Evolutionary conservation across 2,113 vertebrate species (phyloP), one percentile per base, ranked within the genome.

Genomic region (Phaethornis superciliosus): DNA sequence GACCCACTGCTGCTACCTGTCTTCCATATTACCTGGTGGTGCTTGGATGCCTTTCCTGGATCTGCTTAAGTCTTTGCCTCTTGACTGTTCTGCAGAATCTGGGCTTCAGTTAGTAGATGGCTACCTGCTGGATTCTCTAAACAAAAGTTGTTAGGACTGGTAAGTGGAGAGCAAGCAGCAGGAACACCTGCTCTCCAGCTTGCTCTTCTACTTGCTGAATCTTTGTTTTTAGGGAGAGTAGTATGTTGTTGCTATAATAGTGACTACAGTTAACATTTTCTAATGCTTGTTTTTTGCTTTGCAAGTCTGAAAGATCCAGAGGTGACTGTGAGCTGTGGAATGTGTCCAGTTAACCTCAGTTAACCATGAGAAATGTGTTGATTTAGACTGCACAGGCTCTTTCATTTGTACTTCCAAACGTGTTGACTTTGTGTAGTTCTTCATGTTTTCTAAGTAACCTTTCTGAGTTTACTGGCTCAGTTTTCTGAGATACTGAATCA

Each of bases 21-120:
- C 28, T 58, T 51, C 23, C 1, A 0, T 5, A 0, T 37, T 13
- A 12, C 15, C n/a, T 35, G 46, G 7, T 23, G 6, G 14, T 27
- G 44, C 67, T 85, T 72, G 16, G 51, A 4, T n/a, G 28, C 27
- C 63, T 30, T 32, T 71, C 27, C 35, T 33, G 7, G 30, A 0
- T 37, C 24, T 52, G 30, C 7, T 23, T 55, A 26, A 26, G 32
- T 16, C 84, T 42, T 8, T 76, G 42, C 22, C 65, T 15, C 52
- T 14, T 71, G 71, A 7, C 30, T 74, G 42, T 52, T 67, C 7
- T 70, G 49, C n/a, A 44, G 26, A 47, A 33, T 18, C 30, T 70
- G 30, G 3, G 1, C 23, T 82, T 60, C 52, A 55, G 9, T 55
- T 58, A 27, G 37, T 16, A 26, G 30, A 17, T 64, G 60, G 74